A percentile compares a stretch with the other conserved stretches of the same genome.
Conservation (phyloP, 2,888 invertebrate species). For the Marronus borbonicus region DNA sequence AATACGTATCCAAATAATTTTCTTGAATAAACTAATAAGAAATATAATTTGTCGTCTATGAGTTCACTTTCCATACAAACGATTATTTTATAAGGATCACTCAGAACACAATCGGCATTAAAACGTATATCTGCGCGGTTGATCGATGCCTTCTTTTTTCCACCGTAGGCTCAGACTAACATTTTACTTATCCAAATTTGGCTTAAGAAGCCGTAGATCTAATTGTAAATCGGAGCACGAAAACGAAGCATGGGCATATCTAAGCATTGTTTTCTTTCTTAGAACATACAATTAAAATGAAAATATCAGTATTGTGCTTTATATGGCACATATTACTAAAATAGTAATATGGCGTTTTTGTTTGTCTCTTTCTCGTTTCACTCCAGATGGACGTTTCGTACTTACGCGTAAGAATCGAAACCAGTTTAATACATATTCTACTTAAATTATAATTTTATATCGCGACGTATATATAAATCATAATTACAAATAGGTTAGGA, state of each 20-base stretch:
- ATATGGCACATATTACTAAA: constrained; percentile 63
- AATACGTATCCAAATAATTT: too few relatives aligned
- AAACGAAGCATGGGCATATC: constrained; percentile 58
- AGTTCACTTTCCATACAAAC: constrained; percentile 29
- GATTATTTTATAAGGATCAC: constrained; percentile 36
- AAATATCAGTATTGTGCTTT: constrained; percentile 63
- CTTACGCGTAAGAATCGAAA: constrained; percentile 32
- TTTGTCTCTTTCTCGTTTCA: constrained; percentile 52
- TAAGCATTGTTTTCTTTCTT: constrained; percentile 61
- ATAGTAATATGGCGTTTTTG: constrained; percentile 59
- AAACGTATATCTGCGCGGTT: constrained; percentile 27
- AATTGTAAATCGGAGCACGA: constrained; percentile 57
- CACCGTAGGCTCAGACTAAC: constrained; percentile 36
- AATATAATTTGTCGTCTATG: too few relatives aligned
- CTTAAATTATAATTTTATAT: constrained; percentile 39
- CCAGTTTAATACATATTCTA: constrained; percentile 34
- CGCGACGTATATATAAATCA: constrained; percentile 38
- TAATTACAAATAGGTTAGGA: constrained; percentile 36
- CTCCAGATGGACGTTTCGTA: constrained; percentile 48
- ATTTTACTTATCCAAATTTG: constrained; percentile 55
- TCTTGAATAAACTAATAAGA: too few relatives aligned
- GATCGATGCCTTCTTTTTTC: constrained; percentile 35
- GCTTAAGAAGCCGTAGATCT: constrained; percentile 53
- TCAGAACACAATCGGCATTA: constrained; percentile 36
- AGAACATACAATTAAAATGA: constrained; percentile 61